Evolutionary conservation across 2,113 vertebrate species (phyloP).

Genomic region (Orcinus orca): DNA sequence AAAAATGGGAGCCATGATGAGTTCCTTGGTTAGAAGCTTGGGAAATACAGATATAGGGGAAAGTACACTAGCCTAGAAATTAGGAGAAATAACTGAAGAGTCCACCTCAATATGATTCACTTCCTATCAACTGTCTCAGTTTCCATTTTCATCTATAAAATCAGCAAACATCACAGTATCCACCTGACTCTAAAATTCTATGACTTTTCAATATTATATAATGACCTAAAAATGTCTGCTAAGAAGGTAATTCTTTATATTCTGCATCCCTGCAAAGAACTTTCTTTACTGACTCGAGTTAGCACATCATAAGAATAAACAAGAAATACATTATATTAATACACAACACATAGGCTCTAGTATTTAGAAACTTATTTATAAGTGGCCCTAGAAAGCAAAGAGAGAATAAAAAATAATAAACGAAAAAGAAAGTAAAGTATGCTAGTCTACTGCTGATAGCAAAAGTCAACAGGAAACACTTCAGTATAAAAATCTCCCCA

Average conservation of each 20-base stretch:
- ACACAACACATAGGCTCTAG: not conserved
- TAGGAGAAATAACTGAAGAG: not conserved
- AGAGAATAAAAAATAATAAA: not conserved
- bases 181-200: constrained; percentile 23
- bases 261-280: not conserved
- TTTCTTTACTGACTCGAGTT: constrained; percentile 24
- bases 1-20: not conserved
- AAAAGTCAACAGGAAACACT: constrained; percentile 66
- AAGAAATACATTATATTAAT: not conserved
- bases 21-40: constrained; percentile 10
- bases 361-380: constrained; percentile 42
- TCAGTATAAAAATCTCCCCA: constrained; percentile 50
- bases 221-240: constrained; percentile 34
- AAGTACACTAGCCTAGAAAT: not conserved
- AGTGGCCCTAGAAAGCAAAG: constrained; percentile 19
- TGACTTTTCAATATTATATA: constrained; percentile 1
- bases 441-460: constrained; percentile 24
- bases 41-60: not conserved
- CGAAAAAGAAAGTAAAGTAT: constrained; percentile 51
- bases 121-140: not conserved
- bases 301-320: not conserved
- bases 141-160: constrained; percentile 34
- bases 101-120: not conserved
- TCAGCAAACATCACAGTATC: not conserved
- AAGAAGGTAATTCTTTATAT: constrained; percentile 26